Percentiles rank a stretch among this genome's conserved stretches.
phyloP scores from a whole-genome alignment of 2,888 invertebrate species.

The Temnothorax ravouxi region DNA sequence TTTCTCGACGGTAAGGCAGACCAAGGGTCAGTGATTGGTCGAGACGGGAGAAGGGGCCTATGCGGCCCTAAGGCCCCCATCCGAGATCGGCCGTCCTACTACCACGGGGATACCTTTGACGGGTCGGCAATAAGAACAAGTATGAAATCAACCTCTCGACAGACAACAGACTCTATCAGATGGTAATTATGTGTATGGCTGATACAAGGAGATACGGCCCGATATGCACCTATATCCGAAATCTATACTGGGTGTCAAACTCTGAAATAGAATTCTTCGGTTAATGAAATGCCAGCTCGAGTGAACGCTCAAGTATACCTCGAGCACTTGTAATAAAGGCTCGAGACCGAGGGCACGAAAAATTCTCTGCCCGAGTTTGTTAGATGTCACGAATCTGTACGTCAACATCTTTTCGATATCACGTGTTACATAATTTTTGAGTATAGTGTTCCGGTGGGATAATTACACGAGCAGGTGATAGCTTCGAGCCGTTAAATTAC shows the following conservation, averaged over 20 bases:
- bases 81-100: slow-evolving; percentile 85
- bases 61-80: slow-evolving; percentile 83
- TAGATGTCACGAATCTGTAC: neutral
- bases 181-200: slow-evolving; percentile 86
- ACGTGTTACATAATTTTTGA: slow-evolving; percentile 43
- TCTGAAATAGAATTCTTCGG: slow-evolving; percentile 34
- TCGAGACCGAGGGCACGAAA: neutral
- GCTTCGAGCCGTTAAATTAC: slow-evolving; percentile 50
- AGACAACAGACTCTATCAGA: slow-evolving; percentile 86
- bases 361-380: neutral
- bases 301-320: neutral
- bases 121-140: slow-evolving; percentile 85
- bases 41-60: slow-evolving; percentile 80
- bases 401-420: slow-evolving; percentile 35
- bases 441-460: slow-evolving; percentile 30
- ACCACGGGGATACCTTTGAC: slow-evolving; percentile 85
- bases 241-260: slow-evolving; percentile 82
- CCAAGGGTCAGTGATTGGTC: slow-evolving; percentile 84
- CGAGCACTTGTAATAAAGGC: neutral
- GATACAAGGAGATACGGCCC: slow-evolving; percentile 82
- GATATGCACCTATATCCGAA: slow-evolving; percentile 83
- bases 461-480: slow-evolving; percentile 49
- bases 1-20: slow-evolving; percentile 74
- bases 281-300: slow-evolving; percentile 22
- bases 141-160: slow-evolving; percentile 85